Evolutionary conservation across 2,113 vertebrate species (phyloP).

Genomic region (Lucifuga dentata): DNA sequence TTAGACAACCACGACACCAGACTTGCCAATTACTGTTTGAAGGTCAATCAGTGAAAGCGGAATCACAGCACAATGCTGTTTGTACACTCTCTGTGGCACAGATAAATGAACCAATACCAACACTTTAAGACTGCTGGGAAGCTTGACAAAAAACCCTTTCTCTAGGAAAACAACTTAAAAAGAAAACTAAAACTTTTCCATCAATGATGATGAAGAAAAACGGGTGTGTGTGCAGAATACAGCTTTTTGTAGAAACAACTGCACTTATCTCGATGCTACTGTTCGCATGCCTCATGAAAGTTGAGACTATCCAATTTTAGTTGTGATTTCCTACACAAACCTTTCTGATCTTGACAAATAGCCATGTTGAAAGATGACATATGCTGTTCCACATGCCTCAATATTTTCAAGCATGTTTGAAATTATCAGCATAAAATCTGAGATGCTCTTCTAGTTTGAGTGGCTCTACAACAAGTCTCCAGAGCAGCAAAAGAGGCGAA

Average conservation of each 20-base stretch:
- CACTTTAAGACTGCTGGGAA: slow-evolving; percentile 20
- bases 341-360: no score
- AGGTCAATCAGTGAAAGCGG: slow-evolving; percentile 69
- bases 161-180: not conserved
- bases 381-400: no score
- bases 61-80: slow-evolving; percentile 58
- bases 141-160: slow-evolving; percentile 13
- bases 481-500: no score
- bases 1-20: slow-evolving; percentile 46
- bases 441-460: no score
- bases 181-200: slow-evolving; percentile 24
- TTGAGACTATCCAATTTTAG: no score
- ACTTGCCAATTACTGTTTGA: slow-evolving; percentile 60
- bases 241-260: not conserved
- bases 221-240: not conserved
- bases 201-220: slow-evolving; percentile 12
- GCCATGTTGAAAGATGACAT: no score
- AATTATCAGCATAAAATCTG: no score
- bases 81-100: slow-evolving; percentile 35
- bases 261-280: no score
- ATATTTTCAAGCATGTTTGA: no score
- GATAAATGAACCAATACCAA: slow-evolving; percentile 49
- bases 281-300: no score
- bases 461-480: no score
- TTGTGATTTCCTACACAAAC: no score